Conservation (phyloP, 2,113 vertebrate species). For the Dunckerocampus dactyliophorus region DNA sequence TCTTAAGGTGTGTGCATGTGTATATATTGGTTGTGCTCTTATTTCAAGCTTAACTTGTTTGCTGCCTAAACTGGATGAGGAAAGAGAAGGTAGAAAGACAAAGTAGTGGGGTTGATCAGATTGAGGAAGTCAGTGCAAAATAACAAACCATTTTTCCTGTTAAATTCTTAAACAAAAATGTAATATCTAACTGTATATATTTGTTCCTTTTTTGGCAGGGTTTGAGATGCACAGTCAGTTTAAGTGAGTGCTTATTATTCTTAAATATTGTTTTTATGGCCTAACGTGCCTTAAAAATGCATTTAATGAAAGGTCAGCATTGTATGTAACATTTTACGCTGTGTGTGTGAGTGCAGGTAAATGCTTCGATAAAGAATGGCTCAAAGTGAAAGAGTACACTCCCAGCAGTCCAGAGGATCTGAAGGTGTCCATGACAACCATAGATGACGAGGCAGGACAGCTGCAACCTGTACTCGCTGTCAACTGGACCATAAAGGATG, state of each 20-base stretch:
- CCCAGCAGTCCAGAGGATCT: constrained; percentile 57
- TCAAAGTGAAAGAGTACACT: constrained; percentile 23
- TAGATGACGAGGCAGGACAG: constrained; percentile 32
- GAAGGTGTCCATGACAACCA: constrained; percentile 19
- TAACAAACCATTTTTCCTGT: too few relatives aligned
- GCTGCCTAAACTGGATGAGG: too few relatives aligned
- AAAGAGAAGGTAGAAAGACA: too few relatives aligned
- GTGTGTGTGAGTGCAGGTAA: constrained; percentile 42
- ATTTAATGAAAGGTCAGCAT: background rate
- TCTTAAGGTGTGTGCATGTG: too few relatives aligned
- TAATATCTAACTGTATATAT: background rate
- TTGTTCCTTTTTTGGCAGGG: constrained; percentile 26
- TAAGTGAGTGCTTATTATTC: constrained; percentile 46
- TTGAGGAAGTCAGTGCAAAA: too few relatives aligned
- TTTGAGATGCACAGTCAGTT: constrained; percentile 30
- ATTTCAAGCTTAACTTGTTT: too few relatives aligned
- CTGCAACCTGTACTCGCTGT: constrained; percentile 58
- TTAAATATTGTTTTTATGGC: background rate
- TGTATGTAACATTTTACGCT: background rate
- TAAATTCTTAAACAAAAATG: background rate
- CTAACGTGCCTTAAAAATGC: background rate
- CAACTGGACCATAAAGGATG: constrained; percentile 62
- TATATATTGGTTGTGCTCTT: too few relatives aligned
- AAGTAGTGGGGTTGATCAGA: too few relatives aligned
- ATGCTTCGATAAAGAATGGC: constrained; percentile 55